Conservation (phyloP, 2,888 invertebrate species). For the Spodoptera picta region DNA sequence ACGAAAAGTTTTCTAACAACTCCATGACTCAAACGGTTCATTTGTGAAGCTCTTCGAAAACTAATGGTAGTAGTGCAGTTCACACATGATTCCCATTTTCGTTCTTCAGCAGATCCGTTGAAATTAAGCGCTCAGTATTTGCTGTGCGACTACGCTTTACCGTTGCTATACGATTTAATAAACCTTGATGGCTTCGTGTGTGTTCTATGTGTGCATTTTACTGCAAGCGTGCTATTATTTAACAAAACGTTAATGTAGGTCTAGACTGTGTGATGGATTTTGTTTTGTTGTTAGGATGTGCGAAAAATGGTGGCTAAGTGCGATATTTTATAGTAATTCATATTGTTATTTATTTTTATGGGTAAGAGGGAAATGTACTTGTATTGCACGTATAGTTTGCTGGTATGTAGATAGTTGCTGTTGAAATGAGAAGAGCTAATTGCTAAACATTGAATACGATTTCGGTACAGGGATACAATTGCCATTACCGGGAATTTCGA, state of each 20-base stretch:
- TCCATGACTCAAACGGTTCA: constrained; percentile 5
- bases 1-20: background rate
- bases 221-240: constrained; percentile 6
- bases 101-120: constrained; percentile 63
- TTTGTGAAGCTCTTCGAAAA: constrained; percentile 7
- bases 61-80: constrained; percentile 32
- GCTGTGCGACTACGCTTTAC: constrained; percentile 31
- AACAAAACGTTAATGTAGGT: background rate
- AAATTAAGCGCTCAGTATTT: constrained; percentile 66
- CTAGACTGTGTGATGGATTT: background rate
- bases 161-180: constrained; percentile 45
- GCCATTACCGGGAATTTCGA: too few species aligned
- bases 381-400: too few species aligned
- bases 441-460: too few species aligned
- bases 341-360: too few species aligned
- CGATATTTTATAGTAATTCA: too few species aligned
- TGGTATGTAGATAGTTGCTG: too few species aligned
- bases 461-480: too few species aligned
- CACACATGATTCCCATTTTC: constrained; percentile 59
- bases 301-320: too few species aligned
- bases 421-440: too few species aligned
- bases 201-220: constrained; percentile 26
- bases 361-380: too few species aligned
- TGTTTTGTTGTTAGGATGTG: background rate
- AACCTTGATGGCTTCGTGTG: constrained; percentile 32